These are phyloP conservation scores for Pipistrellus nathusii DNA, from an alignment of 2,797 vertebrate genomes.

Conservation along the genomic window DNA sequence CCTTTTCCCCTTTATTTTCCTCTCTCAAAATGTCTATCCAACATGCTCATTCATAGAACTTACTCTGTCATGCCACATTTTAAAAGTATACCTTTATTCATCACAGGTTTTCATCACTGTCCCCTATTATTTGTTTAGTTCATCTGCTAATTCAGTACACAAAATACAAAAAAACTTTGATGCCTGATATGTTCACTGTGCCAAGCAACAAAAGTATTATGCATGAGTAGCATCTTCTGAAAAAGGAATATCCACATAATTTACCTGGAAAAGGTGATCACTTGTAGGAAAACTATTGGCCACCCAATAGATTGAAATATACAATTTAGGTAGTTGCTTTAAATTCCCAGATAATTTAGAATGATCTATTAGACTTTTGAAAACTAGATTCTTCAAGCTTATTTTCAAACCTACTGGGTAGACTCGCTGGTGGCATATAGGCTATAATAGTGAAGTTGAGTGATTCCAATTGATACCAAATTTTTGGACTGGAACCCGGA, in stretches of 20 bases:
- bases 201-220: not conserved
- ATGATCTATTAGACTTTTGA: not conserved
- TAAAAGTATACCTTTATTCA: not conserved
- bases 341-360: not conserved
- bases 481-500: too few relatives aligned
- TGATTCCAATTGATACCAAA: not conserved
- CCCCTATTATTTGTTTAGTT: not conserved
- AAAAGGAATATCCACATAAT: not conserved
- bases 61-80: not conserved
- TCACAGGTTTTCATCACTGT: not conserved
- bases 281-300: not conserved
- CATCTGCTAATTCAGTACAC: not conserved
- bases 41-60: not conserved
- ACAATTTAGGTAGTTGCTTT: not conserved
- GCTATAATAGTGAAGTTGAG: not conserved
- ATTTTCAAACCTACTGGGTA: not conserved
- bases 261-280: not conserved
- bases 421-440: fast-evolving
- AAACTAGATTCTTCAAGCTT: not conserved
- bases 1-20: not conserved
- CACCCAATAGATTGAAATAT: not conserved
- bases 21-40: not conserved
- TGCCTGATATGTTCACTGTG: not conserved
- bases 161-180: not conserved
- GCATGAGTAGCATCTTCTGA: not conserved